phyloP scores from a whole-genome alignment of 2,113 vertebrate species.

The Porphyrio hochstetteri region DNA sequence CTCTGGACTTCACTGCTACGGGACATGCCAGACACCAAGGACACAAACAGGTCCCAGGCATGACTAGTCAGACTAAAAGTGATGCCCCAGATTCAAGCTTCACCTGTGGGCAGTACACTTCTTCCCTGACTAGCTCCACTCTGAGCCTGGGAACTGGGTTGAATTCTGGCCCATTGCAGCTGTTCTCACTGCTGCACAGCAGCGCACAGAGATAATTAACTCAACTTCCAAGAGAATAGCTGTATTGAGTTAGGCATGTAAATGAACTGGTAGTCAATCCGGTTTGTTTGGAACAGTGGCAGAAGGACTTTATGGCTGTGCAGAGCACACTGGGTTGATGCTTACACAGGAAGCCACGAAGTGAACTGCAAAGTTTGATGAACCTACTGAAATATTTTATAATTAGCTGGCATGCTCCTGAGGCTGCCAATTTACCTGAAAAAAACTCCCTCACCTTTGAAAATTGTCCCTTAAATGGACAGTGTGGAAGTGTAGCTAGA shows the following conservation, averaged over 20 bases:
- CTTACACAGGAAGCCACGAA: background rate
- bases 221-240: background rate
- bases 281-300: background rate
- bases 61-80: background rate
- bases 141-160: background rate
- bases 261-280: background rate
- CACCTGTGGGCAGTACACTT: background rate
- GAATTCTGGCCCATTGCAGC: background rate
- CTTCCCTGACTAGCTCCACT: background rate
- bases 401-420: conserved; percentile 37
- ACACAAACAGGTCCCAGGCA: background rate
- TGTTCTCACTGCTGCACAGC: accelerated
- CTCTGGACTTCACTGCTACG: background rate
- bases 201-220: background rate
- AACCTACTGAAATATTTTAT: conserved; percentile 50
- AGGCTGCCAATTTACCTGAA: conserved; percentile 33
- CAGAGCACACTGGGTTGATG: background rate
- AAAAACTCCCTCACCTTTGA: conserved; percentile 15
- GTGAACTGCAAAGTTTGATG: background rate
- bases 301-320: background rate
- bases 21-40: background rate
- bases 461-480: background rate
- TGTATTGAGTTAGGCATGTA: background rate
- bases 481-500: background rate
- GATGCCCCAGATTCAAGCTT: background rate